phyloP scores from a whole-genome alignment of 2,888 invertebrate species.

The Myopa tessellatipennis region DNA sequence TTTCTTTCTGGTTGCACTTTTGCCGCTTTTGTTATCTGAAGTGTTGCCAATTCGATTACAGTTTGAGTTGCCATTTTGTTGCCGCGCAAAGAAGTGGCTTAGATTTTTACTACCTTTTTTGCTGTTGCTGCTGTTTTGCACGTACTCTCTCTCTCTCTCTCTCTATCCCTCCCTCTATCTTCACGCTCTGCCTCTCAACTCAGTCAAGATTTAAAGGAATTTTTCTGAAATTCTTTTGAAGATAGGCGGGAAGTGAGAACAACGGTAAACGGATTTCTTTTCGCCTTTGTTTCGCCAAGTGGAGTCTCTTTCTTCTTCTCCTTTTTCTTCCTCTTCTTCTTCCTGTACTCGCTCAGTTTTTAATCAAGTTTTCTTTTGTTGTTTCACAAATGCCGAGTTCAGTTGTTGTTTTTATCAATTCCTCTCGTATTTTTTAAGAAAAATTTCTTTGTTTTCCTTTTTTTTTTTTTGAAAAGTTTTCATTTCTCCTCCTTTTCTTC shows the following conservation, averaged over 20 bases:
- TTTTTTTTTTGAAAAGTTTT: background rate
- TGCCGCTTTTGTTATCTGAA: constrained; percentile 24
- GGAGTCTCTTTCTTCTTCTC: background rate
- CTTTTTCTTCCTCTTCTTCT: background rate
- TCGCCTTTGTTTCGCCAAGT: no score
- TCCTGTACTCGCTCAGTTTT: constrained; percentile 13
- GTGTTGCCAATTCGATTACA: constrained; percentile 38
- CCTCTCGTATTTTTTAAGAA: background rate
- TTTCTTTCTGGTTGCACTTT: background rate
- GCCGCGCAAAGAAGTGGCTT: constrained; percentile 24
- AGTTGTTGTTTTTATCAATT: background rate
- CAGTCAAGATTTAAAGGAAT: background rate
- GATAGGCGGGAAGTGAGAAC: no score
- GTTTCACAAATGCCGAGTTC: background rate
- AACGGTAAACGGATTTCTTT: no score
- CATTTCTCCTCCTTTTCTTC: background rate
- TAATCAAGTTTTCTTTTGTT: constrained; percentile 15
- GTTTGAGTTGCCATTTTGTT: constrained; percentile 29
- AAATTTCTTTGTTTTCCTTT: background rate
- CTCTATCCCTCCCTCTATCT: background rate
- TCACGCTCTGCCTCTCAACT: background rate
- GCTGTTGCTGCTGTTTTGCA: background rate
- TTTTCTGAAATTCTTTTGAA: no score
- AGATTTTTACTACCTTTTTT: constrained; percentile 14
- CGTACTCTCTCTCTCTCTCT: background rate